phyloP scores from a whole-genome alignment of 2,113 vertebrate species.

The Lasiurus borealis region DNA sequence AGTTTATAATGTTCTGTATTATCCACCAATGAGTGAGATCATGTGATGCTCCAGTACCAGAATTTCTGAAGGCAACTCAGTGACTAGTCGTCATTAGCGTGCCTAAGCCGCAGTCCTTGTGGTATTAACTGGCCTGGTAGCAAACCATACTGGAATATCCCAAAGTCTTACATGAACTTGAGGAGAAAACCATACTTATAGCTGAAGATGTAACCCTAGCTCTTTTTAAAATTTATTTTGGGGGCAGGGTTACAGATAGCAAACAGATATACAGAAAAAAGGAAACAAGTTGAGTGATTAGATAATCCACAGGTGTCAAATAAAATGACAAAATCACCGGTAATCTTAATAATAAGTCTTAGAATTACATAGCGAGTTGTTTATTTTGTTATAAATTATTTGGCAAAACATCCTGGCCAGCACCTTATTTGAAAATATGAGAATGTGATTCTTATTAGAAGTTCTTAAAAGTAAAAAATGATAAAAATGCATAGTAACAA shows the following conservation, averaged over 20 bases:
- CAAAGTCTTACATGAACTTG: background rate
- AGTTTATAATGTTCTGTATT: too few species aligned
- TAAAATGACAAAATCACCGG: conserved; percentile 49
- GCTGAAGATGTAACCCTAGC: background rate
- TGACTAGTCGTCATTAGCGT: background rate
- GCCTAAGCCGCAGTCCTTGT: background rate
- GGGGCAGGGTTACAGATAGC: background rate
- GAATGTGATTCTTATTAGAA: conserved; percentile 59
- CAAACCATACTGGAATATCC: background rate
- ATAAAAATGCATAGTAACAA: background rate
- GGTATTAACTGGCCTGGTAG: background rate
- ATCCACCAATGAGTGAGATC: too few species aligned
- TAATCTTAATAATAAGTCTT: background rate
- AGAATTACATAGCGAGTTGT: conserved; percentile 15
- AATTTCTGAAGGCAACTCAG: background rate
- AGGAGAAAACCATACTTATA: background rate
- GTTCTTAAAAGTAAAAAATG: conserved; percentile 27
- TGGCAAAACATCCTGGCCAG: background rate
- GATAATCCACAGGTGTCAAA: conserved; percentile 23
- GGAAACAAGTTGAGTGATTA: background rate
- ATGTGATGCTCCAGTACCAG: background rate
- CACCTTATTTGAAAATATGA: background rate
- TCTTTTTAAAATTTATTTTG: background rate
- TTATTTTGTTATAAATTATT: conserved; percentile 24
- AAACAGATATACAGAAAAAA: background rate